Conservation (phyloP, 2,888 invertebrate species). For the Leptopterna dolabrata region DNA sequence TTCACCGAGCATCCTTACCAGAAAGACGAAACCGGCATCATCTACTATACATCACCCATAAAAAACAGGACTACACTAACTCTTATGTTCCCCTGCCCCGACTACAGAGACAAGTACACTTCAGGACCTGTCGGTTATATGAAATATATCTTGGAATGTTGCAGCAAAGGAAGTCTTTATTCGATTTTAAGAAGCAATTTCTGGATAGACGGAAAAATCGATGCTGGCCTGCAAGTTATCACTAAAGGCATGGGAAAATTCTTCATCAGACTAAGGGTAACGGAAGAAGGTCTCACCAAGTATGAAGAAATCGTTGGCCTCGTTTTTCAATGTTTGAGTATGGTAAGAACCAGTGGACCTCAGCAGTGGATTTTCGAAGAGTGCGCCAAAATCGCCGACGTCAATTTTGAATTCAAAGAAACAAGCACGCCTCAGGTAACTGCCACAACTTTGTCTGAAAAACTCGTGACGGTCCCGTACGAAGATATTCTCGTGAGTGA, state of each 20-base stretch:
- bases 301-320: constrained; percentile 87
- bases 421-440: background rate
- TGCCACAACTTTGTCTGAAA: background rate
- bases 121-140: constrained; percentile 83
- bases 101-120: constrained; percentile 83
- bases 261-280: constrained; percentile 86
- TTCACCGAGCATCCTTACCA: constrained; percentile 90
- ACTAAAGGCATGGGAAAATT: constrained; percentile 93
- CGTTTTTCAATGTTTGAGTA: constrained; percentile 76
- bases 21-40: constrained; percentile 77
- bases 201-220: constrained; percentile 87
- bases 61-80: constrained; percentile 89
- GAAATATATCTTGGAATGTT: constrained; percentile 93
- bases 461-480: background rate
- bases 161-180: constrained; percentile 92
- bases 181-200: constrained; percentile 87
- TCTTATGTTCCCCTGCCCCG: constrained; percentile 90
- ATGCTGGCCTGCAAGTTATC: constrained; percentile 82
- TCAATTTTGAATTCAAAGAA: background rate
- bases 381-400: background rate
- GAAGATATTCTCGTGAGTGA: constrained; percentile 85
- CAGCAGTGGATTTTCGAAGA: constrained; percentile 3
- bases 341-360: constrained; percentile 64
- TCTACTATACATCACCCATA: constrained; percentile 84
- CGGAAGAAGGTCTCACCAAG: constrained; percentile 89